Percentiles rank a stretch among this genome's conserved stretches.
These are phyloP conservation scores for Dermatemys mawii DNA, from an alignment of 2,113 vertebrate species.

Conservation along the genomic window DNA sequence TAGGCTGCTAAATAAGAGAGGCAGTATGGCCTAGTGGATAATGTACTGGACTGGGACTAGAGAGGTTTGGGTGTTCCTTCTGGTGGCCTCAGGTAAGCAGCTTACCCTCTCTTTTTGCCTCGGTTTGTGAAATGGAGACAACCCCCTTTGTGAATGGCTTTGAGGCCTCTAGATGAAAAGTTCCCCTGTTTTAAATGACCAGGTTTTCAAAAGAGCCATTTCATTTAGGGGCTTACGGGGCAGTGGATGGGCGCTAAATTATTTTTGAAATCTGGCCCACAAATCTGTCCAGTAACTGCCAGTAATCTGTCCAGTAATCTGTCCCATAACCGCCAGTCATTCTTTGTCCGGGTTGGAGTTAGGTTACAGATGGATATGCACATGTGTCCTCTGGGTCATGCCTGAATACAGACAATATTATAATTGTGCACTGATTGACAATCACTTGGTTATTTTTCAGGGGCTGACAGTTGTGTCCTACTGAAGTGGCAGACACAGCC, in stretches of 20 bases:
- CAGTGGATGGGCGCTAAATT: fast-evolving
- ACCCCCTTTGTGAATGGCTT: neutral
- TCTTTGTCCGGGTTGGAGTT: neutral
- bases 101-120: neutral
- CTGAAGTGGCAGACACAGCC: too few species aligned
- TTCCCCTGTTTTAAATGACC: neutral
- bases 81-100: neutral
- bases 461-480: too few species aligned
- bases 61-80: neutral
- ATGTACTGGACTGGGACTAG: neutral
- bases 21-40: neutral
- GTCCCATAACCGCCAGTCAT: neutral
- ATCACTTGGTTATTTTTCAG: too few species aligned
- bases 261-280: neutral
- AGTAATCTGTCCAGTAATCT: too few species aligned
- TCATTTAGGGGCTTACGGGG: neutral
- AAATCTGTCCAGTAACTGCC: neutral
- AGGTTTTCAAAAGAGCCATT: neutral
- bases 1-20: neutral
- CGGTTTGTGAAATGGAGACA: neutral
- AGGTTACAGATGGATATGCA: neutral
- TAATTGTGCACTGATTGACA: too few species aligned
- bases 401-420: too few species aligned
- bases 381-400: too few species aligned
- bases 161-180: neutral